Percentiles rank a stretch among this genome's conserved stretches.
Evolutionary conservation across 2,888 invertebrate species (phyloP).

Genomic region (Petrolisthes manimaculis): DNA sequence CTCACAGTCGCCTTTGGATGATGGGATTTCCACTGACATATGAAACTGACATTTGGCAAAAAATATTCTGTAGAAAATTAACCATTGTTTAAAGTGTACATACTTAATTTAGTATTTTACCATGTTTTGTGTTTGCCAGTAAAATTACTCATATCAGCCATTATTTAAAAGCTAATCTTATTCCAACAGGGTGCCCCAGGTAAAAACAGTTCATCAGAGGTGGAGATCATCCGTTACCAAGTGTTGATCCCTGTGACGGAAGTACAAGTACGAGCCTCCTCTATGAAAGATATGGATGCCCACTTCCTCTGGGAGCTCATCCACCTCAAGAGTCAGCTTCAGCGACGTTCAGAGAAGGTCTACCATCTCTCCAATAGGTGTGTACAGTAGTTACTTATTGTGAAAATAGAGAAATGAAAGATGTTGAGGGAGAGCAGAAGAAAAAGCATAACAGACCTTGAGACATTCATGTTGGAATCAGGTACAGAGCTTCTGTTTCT

Average conservation of each 20-base stretch:
- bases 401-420: too few relatives aligned
- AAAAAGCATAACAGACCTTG: too few relatives aligned
- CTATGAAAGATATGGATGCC: constrained; percentile 86
- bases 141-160: background rate
- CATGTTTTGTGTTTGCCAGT: background rate
- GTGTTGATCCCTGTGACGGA: constrained; percentile 96
- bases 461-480: too few relatives aligned
- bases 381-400: constrained; percentile 47
- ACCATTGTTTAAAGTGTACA: background rate
- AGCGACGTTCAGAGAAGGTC: constrained; percentile 94
- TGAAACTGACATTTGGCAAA: too few relatives aligned
- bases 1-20: too few relatives aligned
- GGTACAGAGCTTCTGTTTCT: too few relatives aligned
- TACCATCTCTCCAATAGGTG: constrained; percentile 96
- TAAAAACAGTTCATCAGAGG: constrained; percentile 74
- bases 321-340: constrained; percentile 92
- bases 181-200: constrained; percentile 61
- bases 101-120: background rate
- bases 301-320: constrained; percentile 98
- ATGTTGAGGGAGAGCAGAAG: too few relatives aligned
- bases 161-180: background rate
- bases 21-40: too few relatives aligned
- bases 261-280: constrained; percentile 94
- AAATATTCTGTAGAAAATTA: too few relatives aligned
- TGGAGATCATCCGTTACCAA: constrained; percentile 96